Conservation (phyloP, 2,113 vertebrate genomes). For the Chloropsis hardwickii region DNA sequence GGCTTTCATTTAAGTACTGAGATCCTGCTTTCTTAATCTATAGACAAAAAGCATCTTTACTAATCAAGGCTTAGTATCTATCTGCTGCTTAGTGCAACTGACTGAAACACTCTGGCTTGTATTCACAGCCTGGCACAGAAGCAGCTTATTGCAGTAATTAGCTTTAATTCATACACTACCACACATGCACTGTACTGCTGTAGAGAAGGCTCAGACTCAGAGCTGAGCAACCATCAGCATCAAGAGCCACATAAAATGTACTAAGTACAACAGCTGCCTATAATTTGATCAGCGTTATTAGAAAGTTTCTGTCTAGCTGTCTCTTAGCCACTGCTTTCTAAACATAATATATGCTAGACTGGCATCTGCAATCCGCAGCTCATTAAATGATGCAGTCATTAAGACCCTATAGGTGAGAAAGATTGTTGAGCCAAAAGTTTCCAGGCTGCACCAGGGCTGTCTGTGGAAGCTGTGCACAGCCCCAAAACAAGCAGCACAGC, state of each 20-base stretch:
- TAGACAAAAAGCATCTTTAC: neutral
- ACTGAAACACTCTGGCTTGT: neutral
- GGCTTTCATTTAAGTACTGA: neutral
- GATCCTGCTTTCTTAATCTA: neutral
- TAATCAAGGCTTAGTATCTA: neutral
- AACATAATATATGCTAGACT: neutral
- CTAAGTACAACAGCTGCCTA: neutral
- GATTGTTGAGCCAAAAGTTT: neutral
- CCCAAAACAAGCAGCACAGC: neutral
- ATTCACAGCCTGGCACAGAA: slow-evolving; percentile 11
- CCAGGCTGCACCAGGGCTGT: neutral
- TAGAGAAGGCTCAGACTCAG: neutral
- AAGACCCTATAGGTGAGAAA: neutral
- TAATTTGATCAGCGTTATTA: neutral
- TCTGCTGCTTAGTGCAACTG: neutral
- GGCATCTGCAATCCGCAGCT: neutral
- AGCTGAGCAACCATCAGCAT: neutral
- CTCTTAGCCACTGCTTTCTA: neutral
- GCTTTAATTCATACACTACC: neutral
- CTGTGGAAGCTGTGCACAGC: neutral
- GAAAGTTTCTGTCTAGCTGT: neutral
- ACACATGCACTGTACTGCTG: neutral
- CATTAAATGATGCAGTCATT: neutral
- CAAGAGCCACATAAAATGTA: neutral
- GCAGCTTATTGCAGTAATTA: slow-evolving; percentile 17